phyloP scores from a whole-genome alignment of 2,888 invertebrate species.

The Hermaeophaga mercurialis region DNA sequence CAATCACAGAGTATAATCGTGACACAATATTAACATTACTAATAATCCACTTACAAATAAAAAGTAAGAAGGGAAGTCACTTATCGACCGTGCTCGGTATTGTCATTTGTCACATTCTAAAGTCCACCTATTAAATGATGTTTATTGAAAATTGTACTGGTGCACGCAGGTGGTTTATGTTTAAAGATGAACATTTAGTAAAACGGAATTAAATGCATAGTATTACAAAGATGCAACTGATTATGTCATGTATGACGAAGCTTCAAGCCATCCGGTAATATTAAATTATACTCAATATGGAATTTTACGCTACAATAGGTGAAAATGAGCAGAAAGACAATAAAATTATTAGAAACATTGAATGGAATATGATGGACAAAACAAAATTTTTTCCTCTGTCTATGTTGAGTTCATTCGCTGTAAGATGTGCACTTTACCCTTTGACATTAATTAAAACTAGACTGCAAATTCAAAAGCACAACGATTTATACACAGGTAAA shows the following conservation, averaged over 20 bases:
- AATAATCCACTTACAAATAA: no score
- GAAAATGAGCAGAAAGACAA: conserved; percentile 21
- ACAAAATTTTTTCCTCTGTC: conserved; percentile 91
- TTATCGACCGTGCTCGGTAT: no score
- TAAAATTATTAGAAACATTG: conserved; percentile 80
- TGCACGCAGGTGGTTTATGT: conserved; percentile 13
- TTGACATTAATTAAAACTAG: conserved; percentile 93
- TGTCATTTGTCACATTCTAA: no score
- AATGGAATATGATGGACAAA: conserved; percentile 99
- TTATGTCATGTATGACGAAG: neutral
- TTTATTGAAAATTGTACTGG: no score
- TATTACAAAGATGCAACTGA: conserved; percentile 3
- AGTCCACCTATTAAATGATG: no score
- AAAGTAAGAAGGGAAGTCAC: no score
- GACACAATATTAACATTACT: no score
- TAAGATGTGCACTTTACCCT: conserved; percentile 83
- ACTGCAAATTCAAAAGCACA: conserved; percentile 84
- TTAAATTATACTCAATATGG: conserved; percentile 26
- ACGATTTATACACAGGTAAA: conserved; percentile 79
- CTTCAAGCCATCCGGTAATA: conserved; percentile 16
- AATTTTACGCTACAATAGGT: conserved; percentile 33
- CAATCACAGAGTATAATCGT: no score
- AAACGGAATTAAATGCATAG: neutral
- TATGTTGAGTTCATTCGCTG: conserved; percentile 83
- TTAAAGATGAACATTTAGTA: conserved; percentile 1